Evolutionary conservation across 2,113 vertebrate genomes (phyloP).

Genomic region (Melanerpes aurifrons): DNA sequence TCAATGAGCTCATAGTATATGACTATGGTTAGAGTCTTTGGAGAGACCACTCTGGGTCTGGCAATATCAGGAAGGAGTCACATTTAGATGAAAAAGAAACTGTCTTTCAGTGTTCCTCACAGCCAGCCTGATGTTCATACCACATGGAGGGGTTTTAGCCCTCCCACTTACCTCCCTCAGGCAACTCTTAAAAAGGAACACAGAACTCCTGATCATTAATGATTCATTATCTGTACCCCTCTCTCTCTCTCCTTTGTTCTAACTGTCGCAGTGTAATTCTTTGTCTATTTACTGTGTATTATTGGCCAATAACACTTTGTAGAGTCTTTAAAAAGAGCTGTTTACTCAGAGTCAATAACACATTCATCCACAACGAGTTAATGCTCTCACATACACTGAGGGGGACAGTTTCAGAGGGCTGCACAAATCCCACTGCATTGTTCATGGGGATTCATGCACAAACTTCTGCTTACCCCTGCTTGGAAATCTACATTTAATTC

Average conservation of each 20-base stretch:
- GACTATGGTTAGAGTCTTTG: neutral
- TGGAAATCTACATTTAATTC: slow-evolving; percentile 47
- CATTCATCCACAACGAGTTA: slow-evolving; percentile 37
- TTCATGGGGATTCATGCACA: slow-evolving; percentile 6
- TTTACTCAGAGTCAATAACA: slow-evolving; percentile 66
- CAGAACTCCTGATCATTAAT: slow-evolving; percentile 42
- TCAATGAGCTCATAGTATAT: neutral
- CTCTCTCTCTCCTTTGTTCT: slow-evolving; percentile 38
- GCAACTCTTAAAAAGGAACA: neutral
- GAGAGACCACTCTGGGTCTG: neutral
- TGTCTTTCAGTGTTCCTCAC: neutral
- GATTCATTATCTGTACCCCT: slow-evolving; percentile 56
- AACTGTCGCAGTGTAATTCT: slow-evolving; percentile 48
- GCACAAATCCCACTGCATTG: slow-evolving; percentile 52
- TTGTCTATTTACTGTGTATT: slow-evolving; percentile 47
- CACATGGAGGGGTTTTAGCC: neutral
- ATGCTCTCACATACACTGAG: slow-evolving; percentile 25
- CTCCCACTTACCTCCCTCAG: neutral
- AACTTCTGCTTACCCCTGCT: neutral
- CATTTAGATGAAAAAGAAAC: neutral
- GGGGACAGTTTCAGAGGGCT: slow-evolving; percentile 20
- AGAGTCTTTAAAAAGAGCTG: slow-evolving; percentile 48
- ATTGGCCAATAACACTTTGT: slow-evolving; percentile 15
- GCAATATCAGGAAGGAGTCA: neutral
- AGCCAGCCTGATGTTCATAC: neutral